Percentiles rank a stretch among this genome's conserved stretches.
Conservation (phyloP, 2,888 invertebrate species). For the Pollenia labialis region DNA sequence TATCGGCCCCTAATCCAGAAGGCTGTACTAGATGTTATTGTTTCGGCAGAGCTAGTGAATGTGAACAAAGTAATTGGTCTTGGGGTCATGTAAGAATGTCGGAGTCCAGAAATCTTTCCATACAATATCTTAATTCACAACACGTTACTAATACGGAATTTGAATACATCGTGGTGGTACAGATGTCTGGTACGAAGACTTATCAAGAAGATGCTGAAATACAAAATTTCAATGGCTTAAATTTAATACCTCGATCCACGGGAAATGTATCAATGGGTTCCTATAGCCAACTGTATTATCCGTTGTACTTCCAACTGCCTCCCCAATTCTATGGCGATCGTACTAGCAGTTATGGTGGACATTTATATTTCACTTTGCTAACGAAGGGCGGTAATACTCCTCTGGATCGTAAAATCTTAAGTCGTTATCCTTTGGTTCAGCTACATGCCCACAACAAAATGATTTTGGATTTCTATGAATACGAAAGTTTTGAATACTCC, state of each 20-base stretch:
- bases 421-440: slow-evolving; percentile 91
- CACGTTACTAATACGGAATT: slow-evolving; percentile 80
- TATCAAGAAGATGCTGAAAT: slow-evolving; percentile 84
- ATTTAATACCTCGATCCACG: slow-evolving; percentile 87
- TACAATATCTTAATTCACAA: slow-evolving; percentile 81
- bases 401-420: slow-evolving; percentile 86
- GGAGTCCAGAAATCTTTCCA: slow-evolving; percentile 85
- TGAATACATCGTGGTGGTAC: slow-evolving; percentile 83
- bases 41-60: slow-evolving; percentile 93
- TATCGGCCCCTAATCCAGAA: slow-evolving; percentile 89
- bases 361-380: slow-evolving; percentile 90
- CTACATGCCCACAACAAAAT: slow-evolving; percentile 90
- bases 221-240: slow-evolving; percentile 86
- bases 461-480: slow-evolving; percentile 90
- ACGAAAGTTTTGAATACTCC: slow-evolving; percentile 82
- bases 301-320: slow-evolving; percentile 87
- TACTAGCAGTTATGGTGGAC: slow-evolving; percentile 95
- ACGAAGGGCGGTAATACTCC: slow-evolving; percentile 87
- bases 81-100: slow-evolving; percentile 91
- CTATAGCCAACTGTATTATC: slow-evolving; percentile 81
- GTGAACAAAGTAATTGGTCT: slow-evolving; percentile 91
- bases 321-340: slow-evolving; percentile 93
- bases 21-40: slow-evolving; percentile 99
- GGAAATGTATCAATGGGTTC: slow-evolving; percentile 84
- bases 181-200: slow-evolving; percentile 81